Percentiles rank a stretch among this genome's conserved stretches.
These are phyloP conservation scores for Characodon lateralis DNA, from an alignment of 2,797 vertebrate species.

Conservation along the genomic window DNA sequence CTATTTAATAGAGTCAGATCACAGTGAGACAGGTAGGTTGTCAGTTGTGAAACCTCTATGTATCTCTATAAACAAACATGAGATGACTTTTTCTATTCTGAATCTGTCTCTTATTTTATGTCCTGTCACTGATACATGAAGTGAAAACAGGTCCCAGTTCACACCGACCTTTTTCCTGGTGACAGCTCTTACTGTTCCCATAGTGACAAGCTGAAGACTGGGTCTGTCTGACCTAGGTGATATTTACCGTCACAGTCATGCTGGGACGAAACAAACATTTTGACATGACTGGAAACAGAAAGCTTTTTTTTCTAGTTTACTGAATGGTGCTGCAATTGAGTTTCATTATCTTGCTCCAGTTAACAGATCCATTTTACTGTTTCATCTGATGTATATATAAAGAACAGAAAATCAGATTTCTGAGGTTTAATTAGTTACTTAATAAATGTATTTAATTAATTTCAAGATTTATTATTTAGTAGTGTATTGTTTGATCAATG, in stretches of 20 bases:
- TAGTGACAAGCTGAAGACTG: not conserved
- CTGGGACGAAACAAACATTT: not conserved
- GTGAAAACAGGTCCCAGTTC: not conserved
- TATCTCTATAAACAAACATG: not conserved
- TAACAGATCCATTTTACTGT: not conserved
- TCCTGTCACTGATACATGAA: slow-evolving; percentile 2
- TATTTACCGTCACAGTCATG: not conserved
- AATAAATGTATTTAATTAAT: no score
- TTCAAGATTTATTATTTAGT: not conserved
- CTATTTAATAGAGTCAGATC: not conserved
- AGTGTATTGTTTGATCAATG: not conserved
- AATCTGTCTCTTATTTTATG: not conserved
- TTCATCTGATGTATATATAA: not conserved
- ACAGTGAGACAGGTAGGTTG: not conserved
- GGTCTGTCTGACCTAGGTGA: slow-evolving; percentile 19
- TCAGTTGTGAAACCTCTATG: not conserved
- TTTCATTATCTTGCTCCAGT: not conserved
- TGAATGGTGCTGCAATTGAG: slow-evolving; percentile 12
- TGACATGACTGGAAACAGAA: not conserved
- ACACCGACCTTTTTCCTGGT: not conserved
- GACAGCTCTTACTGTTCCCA: slow-evolving; percentile 8
- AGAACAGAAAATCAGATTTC: not conserved
- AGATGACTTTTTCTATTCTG: not conserved
- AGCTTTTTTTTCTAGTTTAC: not conserved
- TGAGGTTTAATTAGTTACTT: no score